These are phyloP conservation scores for Chromis chromis DNA, from an alignment of 2,797 vertebrate species.

Conservation along the genomic window DNA sequence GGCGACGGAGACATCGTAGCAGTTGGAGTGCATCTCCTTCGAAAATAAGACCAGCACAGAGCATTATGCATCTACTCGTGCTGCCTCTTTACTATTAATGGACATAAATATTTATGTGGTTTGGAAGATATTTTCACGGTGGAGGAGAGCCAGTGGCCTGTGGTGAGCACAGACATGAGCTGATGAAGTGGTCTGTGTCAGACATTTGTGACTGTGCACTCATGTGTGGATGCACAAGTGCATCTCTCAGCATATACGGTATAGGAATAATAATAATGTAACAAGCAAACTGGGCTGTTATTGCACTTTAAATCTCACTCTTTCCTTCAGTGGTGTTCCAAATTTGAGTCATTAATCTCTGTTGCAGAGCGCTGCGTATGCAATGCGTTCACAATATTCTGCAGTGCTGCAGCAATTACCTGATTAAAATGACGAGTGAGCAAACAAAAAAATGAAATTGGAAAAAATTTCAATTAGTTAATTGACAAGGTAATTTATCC, in stretches of 20 bases:
- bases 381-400: neutral
- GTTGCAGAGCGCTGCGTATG: conserved; percentile 6
- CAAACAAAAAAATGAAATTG: neutral
- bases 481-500: neutral
- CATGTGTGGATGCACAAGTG: conserved; percentile 41
- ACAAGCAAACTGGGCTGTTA: conserved; percentile 26
- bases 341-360: conserved; percentile 44
- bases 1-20: conserved; percentile 76
- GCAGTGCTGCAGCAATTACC: neutral
- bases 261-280: conserved; percentile 46
- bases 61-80: conserved; percentile 72
- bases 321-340: conserved; percentile 25
- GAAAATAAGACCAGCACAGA: conserved; percentile 64
- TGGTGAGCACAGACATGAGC: conserved; percentile 65
- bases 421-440: conserved; percentile 2
- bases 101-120: conserved; percentile 83
- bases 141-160: conserved; percentile 63
- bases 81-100: conserved; percentile 83
- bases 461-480: neutral
- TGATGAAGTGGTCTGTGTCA: conserved; percentile 75
- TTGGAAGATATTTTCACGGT: conserved; percentile 65
- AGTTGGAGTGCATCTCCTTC: conserved; percentile 73
- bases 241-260: conserved; percentile 24
- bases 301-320: conserved; percentile 45
- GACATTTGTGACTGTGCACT: conserved; percentile 49